Evolutionary conservation across 2,797 vertebrate species (phyloP), one percentile per base, ranked within the genome.

Genomic region (Rhadinocentrus ornatus): DNA sequence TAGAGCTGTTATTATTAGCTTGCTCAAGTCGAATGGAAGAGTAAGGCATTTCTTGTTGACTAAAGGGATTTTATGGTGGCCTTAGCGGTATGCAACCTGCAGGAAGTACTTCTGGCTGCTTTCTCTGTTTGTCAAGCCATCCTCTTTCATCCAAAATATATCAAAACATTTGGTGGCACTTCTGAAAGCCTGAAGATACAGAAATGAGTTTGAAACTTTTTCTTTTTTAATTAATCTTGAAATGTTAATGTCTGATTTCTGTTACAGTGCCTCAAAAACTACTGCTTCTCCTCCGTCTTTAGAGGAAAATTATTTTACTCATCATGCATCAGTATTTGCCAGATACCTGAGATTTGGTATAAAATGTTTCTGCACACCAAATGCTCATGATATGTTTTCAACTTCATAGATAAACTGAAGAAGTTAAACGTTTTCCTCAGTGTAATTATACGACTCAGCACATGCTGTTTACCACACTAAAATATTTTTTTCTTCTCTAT

Each of bases 11-110:
- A 78, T 71, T 80, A 53, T 55, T 69, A 72, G 66, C 62, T 83
- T 78, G 67, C 89, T 89, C 90, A 70, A 84, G 88, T 91, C 80
- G 82, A 69, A 73, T 62, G 70, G 69, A 79, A 86, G 84, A 90
- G 90, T 72, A 68, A 77, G 83, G 89, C 76, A 87, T 92, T 89
- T 83, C 85, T 84, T 84, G 67, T 69, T 48, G 66, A 91, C 89
- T 88, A 91, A 81, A 48, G 85, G 85, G 83, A 88, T 91, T 93
- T 93, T 82, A 91, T 73, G 73, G 89, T 66, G 58, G 75, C 69
- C 77, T 75, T 64, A 24, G 77, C 63, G 66, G 77, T 81, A 84
- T 86, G 75, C 69, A 54, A 55, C 55, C 74, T 73, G 68, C 73
- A 87, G 82, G 61, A 73, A 75, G 63, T 68, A 32, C 20, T 53